Percentiles rank a stretch among this genome's conserved stretches.
phyloP scores from a whole-genome alignment of 2,797 vertebrate species.

The Danio tinwini region DNA sequence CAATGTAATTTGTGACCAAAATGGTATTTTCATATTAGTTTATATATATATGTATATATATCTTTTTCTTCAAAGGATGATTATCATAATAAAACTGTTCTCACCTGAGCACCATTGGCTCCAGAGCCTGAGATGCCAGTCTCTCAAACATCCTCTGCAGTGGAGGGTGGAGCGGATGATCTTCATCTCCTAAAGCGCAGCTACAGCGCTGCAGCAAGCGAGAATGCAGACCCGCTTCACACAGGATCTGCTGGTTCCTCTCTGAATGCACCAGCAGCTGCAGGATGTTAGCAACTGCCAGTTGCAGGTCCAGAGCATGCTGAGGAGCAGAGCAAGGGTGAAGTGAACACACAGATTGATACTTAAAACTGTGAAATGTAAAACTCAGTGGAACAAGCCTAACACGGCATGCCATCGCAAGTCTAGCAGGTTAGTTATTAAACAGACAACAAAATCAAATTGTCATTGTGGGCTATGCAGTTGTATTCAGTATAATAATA shows the following conservation, averaged over 20 bases:
- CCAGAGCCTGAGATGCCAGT: slow-evolving; percentile 94
- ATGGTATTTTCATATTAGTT: too few species aligned
- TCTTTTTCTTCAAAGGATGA: background rate
- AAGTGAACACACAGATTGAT: background rate
- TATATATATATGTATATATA: too few species aligned
- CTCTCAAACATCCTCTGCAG: slow-evolving; percentile 98
- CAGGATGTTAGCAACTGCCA: slow-evolving; percentile 93
- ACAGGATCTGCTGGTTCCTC: slow-evolving; percentile 96
- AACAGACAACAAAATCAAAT: background rate
- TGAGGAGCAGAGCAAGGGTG: slow-evolving; percentile 62
- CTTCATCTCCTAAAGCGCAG: slow-evolving; percentile 91
- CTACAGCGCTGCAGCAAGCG: slow-evolving; percentile 94
- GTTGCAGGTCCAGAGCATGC: slow-evolving; percentile 95
- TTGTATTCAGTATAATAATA: background rate
- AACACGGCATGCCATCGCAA: background rate
- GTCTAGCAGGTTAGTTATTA: background rate
- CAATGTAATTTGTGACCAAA: too few species aligned
- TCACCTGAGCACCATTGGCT: slow-evolving; percentile 94
- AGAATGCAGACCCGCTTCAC: slow-evolving; percentile 92
- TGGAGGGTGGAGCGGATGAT: slow-evolving; percentile 92
- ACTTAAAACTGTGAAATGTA: background rate
- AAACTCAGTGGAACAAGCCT: background rate
- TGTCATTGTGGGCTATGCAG: background rate
- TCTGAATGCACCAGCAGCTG: slow-evolving; percentile 94
- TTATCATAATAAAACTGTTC: slow-evolving; percentile 2